Evolutionary conservation across 1,140 invertebrate species (phyloP).

Genomic region (Rhagoletis pomonella): DNA sequence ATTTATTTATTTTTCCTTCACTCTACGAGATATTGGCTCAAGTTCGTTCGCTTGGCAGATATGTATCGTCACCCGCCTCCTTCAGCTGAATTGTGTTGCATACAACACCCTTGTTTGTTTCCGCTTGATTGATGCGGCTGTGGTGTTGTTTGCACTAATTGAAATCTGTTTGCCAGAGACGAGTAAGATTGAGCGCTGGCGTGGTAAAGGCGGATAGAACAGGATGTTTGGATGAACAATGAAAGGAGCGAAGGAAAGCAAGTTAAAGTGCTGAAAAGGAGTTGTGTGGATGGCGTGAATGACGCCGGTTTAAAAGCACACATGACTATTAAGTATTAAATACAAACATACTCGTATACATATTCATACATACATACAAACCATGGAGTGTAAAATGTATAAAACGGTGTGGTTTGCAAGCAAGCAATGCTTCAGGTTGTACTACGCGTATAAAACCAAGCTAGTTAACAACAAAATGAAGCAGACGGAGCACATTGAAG

Average conservation of each 20-base stretch:
- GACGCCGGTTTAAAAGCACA: not conserved
- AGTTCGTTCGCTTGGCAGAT: slow-evolving; percentile 32
- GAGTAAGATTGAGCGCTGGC: not conserved
- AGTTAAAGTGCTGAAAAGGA: not conserved
- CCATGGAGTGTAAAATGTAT: not conserved
- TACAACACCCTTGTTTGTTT: slow-evolving; percentile 31
- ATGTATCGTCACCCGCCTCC: not conserved
- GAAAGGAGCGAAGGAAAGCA: not conserved
- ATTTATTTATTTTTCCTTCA: slow-evolving; percentile 24
- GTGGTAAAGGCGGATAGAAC: not conserved
- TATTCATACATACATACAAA: not conserved
- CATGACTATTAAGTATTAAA: not conserved
- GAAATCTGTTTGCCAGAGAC: slow-evolving; percentile 34
- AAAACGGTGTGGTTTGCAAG: not conserved
- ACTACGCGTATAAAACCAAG: not conserved
- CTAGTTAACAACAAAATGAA: no score
- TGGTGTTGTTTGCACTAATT: slow-evolving; percentile 56
- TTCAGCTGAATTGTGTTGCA: not conserved
- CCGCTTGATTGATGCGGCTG: slow-evolving; percentile 55
- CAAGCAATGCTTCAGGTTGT: not conserved
- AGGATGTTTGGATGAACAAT: no score
- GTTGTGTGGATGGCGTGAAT: not conserved
- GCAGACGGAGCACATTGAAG: not conserved
- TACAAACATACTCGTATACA: not conserved
- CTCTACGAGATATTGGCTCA: not conserved